Evolutionary conservation across 2,888 invertebrate species (phyloP), one percentile per base, ranked within the genome.

Genomic region (Syrphus vitripennis): DNA sequence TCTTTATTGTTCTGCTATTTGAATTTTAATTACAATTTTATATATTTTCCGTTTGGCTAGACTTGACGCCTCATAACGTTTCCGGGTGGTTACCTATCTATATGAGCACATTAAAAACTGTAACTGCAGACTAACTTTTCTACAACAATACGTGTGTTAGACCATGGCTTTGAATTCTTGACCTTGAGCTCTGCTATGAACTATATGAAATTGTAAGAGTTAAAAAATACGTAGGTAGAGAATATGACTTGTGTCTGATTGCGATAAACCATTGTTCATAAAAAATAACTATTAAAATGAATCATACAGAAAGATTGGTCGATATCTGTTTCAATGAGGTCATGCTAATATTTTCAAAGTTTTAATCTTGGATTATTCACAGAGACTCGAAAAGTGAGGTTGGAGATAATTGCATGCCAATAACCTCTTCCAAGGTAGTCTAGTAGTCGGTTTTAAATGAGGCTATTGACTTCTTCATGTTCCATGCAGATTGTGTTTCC

Each of bases 141-240:
- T 24, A n/a, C n/a, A 26, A 61, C 61, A 1, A 10, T 26, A 9
- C 9, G 14, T n/a, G n/a, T n/a, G n/a, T 16, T 19, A 45, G 19
- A 31, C 65, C 19, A 53, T 74, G 50, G 42, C 57, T 75, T 63
- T 70, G 57, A 75, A 42, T 63, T 67, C n/a, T 81, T 84, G 84
- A 69, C 81, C 84, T 81, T 75, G 84, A 84, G 84, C 65, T 83
- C 75, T 65, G 65, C 74, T 65, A 74, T 67, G 45, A 53, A 29
- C 59, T 50, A 65, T 55, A 72, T 69, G 40, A 63, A 31, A 75
- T 31, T 24, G 37, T 9, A 19, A 31, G 55, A 72, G 53, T 26
- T 37, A 42, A 29, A 42, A 29, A 9, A 45, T 24, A 26, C n/a
- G 19, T 10, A 4, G 29, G 16, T 37, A 24, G 14, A 57, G 4